These are phyloP conservation scores for Tetramorium simillimum DNA, from an alignment of 1,140 invertebrate species.

Conservation along the genomic window DNA sequence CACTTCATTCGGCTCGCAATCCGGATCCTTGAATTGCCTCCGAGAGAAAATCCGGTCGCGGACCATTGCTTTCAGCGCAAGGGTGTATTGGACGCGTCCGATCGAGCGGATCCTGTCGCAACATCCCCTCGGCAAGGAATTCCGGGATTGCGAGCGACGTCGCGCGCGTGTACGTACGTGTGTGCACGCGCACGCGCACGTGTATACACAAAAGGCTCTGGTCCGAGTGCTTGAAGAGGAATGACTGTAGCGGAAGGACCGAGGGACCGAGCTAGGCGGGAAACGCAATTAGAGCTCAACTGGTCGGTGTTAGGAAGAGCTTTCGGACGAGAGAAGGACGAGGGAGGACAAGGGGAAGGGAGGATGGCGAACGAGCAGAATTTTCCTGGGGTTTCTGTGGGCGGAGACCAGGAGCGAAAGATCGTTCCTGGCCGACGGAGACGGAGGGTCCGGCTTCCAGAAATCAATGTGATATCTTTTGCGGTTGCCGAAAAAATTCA, in stretches of 20 bases:
- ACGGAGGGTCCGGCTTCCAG: constrained; percentile 52
- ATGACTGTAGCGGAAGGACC: constrained; percentile 61
- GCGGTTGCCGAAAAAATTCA: constrained; percentile 51
- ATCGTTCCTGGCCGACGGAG: constrained; percentile 57
- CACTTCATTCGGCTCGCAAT: constrained; percentile 5
- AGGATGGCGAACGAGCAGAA: constrained; percentile 38
- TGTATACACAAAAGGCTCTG: constrained; percentile 55
- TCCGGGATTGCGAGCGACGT: constrained; percentile 43
- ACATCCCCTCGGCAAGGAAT: constrained; percentile 54
- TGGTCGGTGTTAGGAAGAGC: constrained; percentile 67
- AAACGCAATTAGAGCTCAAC: constrained; percentile 78
- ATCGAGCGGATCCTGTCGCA: constrained; percentile 60
- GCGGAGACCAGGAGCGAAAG: constrained; percentile 38
- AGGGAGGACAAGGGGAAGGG: not conserved
- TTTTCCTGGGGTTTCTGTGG: constrained; percentile 55
- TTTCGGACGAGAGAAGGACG: constrained; percentile 21
- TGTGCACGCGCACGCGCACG: constrained; percentile 35
- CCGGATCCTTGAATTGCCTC: constrained; percentile 52
- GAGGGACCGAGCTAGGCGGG: constrained; percentile 64
- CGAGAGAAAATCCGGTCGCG: constrained; percentile 57
- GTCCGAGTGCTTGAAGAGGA: constrained; percentile 57
- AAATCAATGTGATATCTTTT: constrained; percentile 75
- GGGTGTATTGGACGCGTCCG: constrained; percentile 58
- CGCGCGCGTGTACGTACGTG: constrained; percentile 19
- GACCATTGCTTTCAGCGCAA: constrained; percentile 55